Conservation (phyloP, 2,888 invertebrate species). For the Eudasyphora cyanicolor region DNA sequence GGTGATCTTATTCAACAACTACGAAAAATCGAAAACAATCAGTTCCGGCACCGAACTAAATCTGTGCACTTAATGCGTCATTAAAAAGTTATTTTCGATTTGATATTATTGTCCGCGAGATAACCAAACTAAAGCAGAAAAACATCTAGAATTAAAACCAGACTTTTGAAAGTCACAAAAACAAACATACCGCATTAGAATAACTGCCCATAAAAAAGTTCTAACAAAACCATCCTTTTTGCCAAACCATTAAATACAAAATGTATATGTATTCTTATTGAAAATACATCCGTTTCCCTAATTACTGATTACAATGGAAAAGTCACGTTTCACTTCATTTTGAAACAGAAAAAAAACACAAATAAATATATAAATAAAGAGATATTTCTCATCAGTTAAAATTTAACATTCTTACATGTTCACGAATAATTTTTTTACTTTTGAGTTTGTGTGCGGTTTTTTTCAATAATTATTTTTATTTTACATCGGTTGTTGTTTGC, state of each 20-base stretch:
- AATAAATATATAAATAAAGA: not conserved
- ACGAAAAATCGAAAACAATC: slow-evolving; percentile 28
- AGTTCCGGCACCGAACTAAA: slow-evolving; percentile 49
- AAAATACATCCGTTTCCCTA: not conserved
- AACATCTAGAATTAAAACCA: not conserved
- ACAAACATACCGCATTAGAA: not conserved
- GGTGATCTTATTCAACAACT: not conserved
- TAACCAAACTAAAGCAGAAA: not conserved
- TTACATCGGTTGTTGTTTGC: not conserved
- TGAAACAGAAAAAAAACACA: too few species aligned
- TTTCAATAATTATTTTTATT: not conserved
- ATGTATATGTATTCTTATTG: not conserved
- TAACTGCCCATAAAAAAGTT: not conserved
- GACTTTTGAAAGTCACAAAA: not conserved
- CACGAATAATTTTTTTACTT: not conserved
- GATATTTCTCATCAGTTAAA: not conserved
- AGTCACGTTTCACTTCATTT: slow-evolving; percentile 13
- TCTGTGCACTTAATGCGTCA: slow-evolving; percentile 37
- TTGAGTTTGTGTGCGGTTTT: not conserved
- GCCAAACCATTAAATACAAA: not conserved
- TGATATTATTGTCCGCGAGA: slow-evolving; percentile 29
- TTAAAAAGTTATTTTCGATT: slow-evolving; percentile 42
- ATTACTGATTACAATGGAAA: not conserved
- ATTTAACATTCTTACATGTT: not conserved
- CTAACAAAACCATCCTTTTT: not conserved